These are phyloP conservation scores for Adelges cooleyi DNA, from an alignment of 1,140 invertebrate species.

Conservation along the genomic window DNA sequence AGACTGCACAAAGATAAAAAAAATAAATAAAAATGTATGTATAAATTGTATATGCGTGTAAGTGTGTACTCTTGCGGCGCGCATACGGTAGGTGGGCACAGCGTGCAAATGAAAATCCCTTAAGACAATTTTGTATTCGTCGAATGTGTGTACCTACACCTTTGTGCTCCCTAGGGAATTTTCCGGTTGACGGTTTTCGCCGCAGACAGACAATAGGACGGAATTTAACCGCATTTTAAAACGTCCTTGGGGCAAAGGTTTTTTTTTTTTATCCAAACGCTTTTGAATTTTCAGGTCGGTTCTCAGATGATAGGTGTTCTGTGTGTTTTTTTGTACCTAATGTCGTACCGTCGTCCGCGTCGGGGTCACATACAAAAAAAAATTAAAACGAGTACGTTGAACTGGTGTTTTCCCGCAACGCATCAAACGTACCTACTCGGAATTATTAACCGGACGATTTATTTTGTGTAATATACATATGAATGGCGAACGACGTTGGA, in stretches of 20 bases:
- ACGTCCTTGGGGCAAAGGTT: too few relatives aligned
- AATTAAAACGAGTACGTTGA: not conserved
- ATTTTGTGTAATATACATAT: too few relatives aligned
- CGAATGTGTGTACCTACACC: not conserved
- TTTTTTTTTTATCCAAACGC: too few relatives aligned
- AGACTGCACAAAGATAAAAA: conserved; percentile 10
- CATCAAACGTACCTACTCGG: not conserved
- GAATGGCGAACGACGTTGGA: conserved; percentile 5
- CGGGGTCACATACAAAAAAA: not conserved
- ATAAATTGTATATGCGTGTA: not conserved
- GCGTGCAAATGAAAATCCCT: not conserved
- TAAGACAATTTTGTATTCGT: not conserved
- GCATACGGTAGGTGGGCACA: not conserved
- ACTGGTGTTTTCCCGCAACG: not conserved
- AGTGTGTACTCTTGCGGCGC: not conserved
- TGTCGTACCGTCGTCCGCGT: too few relatives aligned
- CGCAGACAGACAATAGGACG: too few relatives aligned
- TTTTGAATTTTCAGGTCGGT: too few relatives aligned
- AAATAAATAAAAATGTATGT: not conserved
- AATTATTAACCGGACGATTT: too few relatives aligned
- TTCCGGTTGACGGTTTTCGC: too few relatives aligned
- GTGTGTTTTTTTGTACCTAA: too few relatives aligned
- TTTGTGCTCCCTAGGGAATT: not conserved
- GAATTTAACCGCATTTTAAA: too few relatives aligned
- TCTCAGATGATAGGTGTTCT: too few relatives aligned